Evolutionary conservation across 92 coral and sea anemone species (phyloP), one percentile per base, ranked within the genome.

Genomic region (Zoanthus gigantus): DNA sequence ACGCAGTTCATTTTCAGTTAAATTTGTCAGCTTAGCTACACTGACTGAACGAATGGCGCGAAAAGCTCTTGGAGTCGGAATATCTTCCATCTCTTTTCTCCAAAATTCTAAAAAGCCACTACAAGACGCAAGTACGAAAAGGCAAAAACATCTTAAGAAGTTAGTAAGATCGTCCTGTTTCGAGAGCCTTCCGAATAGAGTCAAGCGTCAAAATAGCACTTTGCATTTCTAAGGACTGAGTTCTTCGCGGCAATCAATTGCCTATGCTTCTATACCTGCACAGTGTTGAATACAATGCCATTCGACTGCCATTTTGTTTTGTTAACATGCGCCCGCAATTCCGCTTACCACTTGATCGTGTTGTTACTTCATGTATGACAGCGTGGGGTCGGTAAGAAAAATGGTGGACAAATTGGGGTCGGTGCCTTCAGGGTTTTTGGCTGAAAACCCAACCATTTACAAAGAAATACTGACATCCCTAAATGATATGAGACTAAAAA

Each of bases 11-110:
- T 89, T 91, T 42, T 94, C 93, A 23, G 74, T 82, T 53, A 96
- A 80, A 15, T 72, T 73, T 42, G 95, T 88, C 14, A 96, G 93
- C 84, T 95, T 94, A 9, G 84, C 90, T 28, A 93, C 95, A 68
- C 98, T 90, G 4, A 92, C 96, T 37, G 98, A 90, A 44, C 97
- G 98, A 73, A 95, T 94, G 30, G 95, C 93, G 37, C 90, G 92
- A 79, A 96, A 96, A 44, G 94, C 98, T 77, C 88, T 90, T 8
- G 95, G 92, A 11, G 94, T 93, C 9, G 99, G 99, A 57, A 83
- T 92, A 60, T 92, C 93, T 63, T 88, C 86, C 58, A 87, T 58
- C 79, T 91, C 89, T 87, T 86, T 93, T 65, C 45, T 15, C 28
- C 30, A 30, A 50, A 30, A 3, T 9, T 63, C 32, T 63, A 1